Percentiles rank a stretch among this genome's conserved stretches.
phyloP scores from a whole-genome alignment of 2,888 invertebrate genomes.

The Watsonalla cultraria region DNA sequence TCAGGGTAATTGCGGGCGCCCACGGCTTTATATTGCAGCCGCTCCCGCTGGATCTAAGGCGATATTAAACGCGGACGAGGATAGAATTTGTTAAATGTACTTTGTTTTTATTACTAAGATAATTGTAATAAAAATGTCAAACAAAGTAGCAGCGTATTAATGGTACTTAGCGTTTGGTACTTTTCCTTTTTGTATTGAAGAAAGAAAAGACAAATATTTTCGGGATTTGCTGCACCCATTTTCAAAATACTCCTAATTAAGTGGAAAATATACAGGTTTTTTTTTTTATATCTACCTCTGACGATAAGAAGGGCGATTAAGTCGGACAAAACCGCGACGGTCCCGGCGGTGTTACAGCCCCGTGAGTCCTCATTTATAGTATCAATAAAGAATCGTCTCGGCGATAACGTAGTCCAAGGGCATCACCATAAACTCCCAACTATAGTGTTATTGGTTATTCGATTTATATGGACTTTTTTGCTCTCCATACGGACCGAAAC shows the following conservation, averaged over 20 bases:
- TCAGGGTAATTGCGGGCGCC: constrained; percentile 42
- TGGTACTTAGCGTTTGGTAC: neutral
- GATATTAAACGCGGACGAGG: neutral
- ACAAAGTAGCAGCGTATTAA: neutral
- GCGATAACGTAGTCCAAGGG: constrained; percentile 63
- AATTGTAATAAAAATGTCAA: neutral
- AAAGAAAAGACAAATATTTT: no score
- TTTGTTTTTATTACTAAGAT: neutral
- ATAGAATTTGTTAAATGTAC: neutral
- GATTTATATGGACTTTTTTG: constrained; percentile 57
- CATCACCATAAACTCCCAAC: constrained; percentile 67
- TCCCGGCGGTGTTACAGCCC: constrained; percentile 22
- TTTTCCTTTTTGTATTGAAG: no score
- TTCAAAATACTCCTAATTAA: no score
- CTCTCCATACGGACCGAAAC: constrained; percentile 37
- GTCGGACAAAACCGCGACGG: constrained; percentile 13
- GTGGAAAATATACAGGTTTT: no score
- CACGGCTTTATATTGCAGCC: constrained; percentile 28
- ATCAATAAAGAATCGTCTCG: constrained; percentile 65
- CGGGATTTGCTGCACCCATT: no score
- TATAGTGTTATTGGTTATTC: constrained; percentile 72
- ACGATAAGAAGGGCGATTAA: neutral
- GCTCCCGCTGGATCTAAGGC: constrained; percentile 6
- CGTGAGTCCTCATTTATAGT: constrained; percentile 59
- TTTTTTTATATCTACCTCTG: no score